Percentiles rank a stretch among this genome's conserved stretches.
phyloP scores from a whole-genome alignment of 2,797 vertebrate genomes.

The Emydoidea blandingii region DNA sequence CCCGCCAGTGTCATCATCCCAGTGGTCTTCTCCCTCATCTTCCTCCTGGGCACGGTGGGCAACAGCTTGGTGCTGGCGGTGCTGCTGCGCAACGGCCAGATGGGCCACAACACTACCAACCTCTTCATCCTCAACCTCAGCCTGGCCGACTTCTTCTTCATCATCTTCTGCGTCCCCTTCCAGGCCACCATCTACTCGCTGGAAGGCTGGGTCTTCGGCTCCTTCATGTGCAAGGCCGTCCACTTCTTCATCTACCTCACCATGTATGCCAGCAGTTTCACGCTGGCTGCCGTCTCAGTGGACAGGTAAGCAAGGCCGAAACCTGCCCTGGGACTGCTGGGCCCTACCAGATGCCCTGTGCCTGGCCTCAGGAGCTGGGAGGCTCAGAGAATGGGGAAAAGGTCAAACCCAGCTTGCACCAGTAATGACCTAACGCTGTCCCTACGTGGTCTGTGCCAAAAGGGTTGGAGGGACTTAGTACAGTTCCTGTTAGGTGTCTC shows the following conservation, averaged over 20 bases:
- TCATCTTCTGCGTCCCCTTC: constrained; percentile 93
- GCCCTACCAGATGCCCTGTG: neutral
- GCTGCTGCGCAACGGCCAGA: constrained; percentile 87
- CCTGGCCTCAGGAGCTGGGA: neutral
- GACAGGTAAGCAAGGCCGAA: constrained; percentile 84
- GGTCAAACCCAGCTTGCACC: neutral
- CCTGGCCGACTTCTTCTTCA: constrained; percentile 93
- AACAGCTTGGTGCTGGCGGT: constrained; percentile 92
- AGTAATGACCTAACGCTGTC: neutral
- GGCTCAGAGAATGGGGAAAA: neutral
- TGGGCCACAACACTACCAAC: constrained; percentile 91
- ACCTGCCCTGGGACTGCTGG: neutral
- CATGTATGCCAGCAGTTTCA: constrained; percentile 95
- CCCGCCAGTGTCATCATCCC: constrained; percentile 88
- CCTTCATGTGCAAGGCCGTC: constrained; percentile 92
- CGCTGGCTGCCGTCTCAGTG: constrained; percentile 89
- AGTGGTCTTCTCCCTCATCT: constrained; percentile 92
- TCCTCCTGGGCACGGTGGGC: constrained; percentile 89
- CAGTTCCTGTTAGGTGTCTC: neutral
- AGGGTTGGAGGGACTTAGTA: neutral
- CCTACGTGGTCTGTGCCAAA: neutral
- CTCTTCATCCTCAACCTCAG: constrained; percentile 94
- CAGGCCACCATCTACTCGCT: constrained; percentile 94
- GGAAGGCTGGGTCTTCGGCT: constrained; percentile 92
- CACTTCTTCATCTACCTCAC: constrained; percentile 95